Base-by-base conservation (phyloP, 2,888 invertebrate genomes). In the Parnassius glacialis region DNA sequence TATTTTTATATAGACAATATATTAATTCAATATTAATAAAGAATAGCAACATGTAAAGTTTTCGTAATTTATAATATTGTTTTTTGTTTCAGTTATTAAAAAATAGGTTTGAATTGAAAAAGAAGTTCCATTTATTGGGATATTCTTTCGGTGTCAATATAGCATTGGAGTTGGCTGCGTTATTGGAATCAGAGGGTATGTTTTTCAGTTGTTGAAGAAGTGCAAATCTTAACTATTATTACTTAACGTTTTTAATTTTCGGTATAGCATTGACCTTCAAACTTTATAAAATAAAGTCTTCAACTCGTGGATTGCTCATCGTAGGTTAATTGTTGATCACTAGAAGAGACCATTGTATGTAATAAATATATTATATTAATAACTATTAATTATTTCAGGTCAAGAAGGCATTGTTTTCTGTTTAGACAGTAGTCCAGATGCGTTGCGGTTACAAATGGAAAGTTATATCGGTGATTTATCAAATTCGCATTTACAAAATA, bases 131-230 rank as follows among this genome's bases (percentile, higher is more conserved):
- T 50, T 66, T 83, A 5, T 65, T 82, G 57, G 82, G 81, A 0
- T 81, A 82, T 68, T 82, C 82, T 3, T 82, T 82, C 64, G 82
- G 81, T 44, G 79, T 79, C 12, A 70, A 71, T 52, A 62, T 73
- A 9, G 72, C 73, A 0, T 57, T 74, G 10, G 72, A 74, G 51
- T 16, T 73, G 16, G 71, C 71, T 11, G 55, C 62, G 25, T 45
- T 74, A 9, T 64, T 69, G 13, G 61, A 61, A 56, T 13, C 44
- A 25, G 51, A 44, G 44, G 61, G 61, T 61, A 61, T 10, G 20
- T 54, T 10, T 43, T 3, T 43, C 43, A 10, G 3, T 43, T 3
- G 43, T 20, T 20, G 20, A 20, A 20, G 20, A 20, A 20, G 20
- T 20, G 20, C 2, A 20, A 20, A 20, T 20, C 20, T 2, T 20